These are phyloP conservation scores for Oryzias woworae DNA, from an alignment of 2,113 vertebrate genomes.

Conservation along the genomic window DNA sequence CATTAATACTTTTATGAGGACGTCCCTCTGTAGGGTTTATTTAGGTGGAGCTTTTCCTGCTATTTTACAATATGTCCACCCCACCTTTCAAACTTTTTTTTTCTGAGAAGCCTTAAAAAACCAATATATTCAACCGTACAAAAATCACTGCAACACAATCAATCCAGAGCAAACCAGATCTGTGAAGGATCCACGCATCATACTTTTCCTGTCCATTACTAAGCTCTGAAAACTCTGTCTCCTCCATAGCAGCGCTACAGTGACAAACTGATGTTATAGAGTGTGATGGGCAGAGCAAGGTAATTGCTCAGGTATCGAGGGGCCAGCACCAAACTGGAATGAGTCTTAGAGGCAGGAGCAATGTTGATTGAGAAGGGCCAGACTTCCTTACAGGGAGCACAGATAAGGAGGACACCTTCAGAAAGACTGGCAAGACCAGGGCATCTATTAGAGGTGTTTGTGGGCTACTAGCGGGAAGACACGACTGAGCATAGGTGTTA, in stretches of 20 bases:
- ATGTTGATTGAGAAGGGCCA: conserved; percentile 61
- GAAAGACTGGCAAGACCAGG: conserved; percentile 45
- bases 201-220: conserved; percentile 28
- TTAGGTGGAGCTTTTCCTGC: neutral
- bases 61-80: neutral
- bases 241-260: conserved; percentile 33
- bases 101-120: neutral
- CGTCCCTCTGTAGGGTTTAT: neutral
- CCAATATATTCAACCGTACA: conserved; percentile 1
- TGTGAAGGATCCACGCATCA: conserved; percentile 8
- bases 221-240: conserved; percentile 23
- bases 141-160: conserved; percentile 3
- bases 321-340: conserved; percentile 62
- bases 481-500: conserved; percentile 37
- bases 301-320: conserved; percentile 70
- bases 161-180: neutral
- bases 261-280: conserved; percentile 41
- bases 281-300: conserved; percentile 49
- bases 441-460: conserved; percentile 51
- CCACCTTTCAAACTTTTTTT: neutral
- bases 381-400: conserved; percentile 39
- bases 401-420: conserved; percentile 56
- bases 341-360: conserved; percentile 55
- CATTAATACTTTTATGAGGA: conserved; percentile 1
- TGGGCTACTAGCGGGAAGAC: conserved; percentile 15